phyloP scores from a whole-genome alignment of 2,113 vertebrate species.

The Geococcyx californianus region DNA sequence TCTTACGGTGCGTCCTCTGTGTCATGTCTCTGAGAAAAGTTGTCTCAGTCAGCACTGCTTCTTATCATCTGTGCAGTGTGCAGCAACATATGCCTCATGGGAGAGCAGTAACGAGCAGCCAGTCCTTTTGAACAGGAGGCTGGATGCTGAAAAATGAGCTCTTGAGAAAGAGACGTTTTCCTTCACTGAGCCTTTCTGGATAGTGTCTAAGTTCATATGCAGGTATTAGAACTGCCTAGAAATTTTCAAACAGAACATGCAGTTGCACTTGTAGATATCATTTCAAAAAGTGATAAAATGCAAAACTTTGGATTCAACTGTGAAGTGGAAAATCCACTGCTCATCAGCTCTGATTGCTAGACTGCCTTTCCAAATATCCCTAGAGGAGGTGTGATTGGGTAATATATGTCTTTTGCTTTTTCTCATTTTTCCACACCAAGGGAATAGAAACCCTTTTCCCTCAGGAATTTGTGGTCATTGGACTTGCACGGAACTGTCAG shows the following conservation, averaged over 20 bases:
- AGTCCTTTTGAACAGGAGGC: not conserved
- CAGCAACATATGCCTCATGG: not conserved
- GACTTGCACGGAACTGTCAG: not conserved
- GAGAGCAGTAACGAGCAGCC: not conserved
- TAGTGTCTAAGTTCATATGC: not conserved
- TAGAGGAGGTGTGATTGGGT: not conserved
- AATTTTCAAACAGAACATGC: not conserved
- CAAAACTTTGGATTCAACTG: not conserved
- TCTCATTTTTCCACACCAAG: not conserved
- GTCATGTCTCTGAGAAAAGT: not conserved
- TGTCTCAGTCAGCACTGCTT: not conserved
- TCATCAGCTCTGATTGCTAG: not conserved
- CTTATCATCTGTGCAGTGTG: not conserved
- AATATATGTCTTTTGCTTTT: not conserved
- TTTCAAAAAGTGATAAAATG: not conserved
- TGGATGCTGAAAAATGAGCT: not conserved
- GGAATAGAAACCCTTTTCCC: not conserved
- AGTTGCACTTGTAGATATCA: not conserved
- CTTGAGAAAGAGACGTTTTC: not conserved
- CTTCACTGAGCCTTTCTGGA: not conserved
- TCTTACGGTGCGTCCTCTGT: not conserved
- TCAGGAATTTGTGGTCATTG: not conserved
- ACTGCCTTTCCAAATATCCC: not conserved
- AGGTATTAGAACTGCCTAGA: not conserved
- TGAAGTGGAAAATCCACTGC: not conserved